Evolutionary conservation across 2,797 vertebrate species (phyloP), one percentile per base, ranked within the genome.

Genomic region (Ibycter americanus): DNA sequence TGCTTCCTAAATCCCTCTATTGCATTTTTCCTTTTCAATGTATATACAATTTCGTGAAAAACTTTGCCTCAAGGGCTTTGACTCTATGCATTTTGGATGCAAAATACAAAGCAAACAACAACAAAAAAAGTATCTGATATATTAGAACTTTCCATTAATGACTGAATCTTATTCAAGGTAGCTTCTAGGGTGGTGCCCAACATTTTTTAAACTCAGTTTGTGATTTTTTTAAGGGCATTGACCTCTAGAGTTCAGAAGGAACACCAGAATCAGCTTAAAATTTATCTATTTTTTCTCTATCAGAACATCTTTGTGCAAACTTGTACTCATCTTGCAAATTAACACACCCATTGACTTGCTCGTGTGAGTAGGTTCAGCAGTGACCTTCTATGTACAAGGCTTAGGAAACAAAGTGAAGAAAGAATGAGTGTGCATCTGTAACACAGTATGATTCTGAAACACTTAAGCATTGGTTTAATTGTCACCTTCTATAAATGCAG

Each of bases 11-110:
- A 68, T 65, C 32, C 25, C n/a, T 90, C 52, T 90, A n/a, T 81
- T 92, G 71, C 70, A 83, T 93, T 95, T 87, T 78, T 78, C 32
- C 40, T 93, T 94, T 93, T 85, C 85, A 82, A 85, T 82, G 17
- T 90, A 62, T 94, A 68, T 91, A 52, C 82, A 32, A 74, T 97
- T 96, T 93, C 7, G 80, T 77, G 79, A 83, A 94, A 87, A 58
- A 95, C 20, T 74, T 92, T 94, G 80, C 93, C 71, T 73, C 36
- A 59, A 93, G 86, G 38, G 56, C 40, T 86, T 90, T 11, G 4
- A 34, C 16, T 32, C 20, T 46, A 15, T 40, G 34, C 52, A 46
- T 86, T 94, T 77, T 65, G 15, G 49, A 95, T 82, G 51, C 63
- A 88, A 76, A 42, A 56, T 72, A 16, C 59, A 72, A 83, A 81